These are phyloP conservation scores for Spatula versicolor DNA, from an alignment of 2,797 vertebrate genomes.

Conservation along the genomic window DNA sequence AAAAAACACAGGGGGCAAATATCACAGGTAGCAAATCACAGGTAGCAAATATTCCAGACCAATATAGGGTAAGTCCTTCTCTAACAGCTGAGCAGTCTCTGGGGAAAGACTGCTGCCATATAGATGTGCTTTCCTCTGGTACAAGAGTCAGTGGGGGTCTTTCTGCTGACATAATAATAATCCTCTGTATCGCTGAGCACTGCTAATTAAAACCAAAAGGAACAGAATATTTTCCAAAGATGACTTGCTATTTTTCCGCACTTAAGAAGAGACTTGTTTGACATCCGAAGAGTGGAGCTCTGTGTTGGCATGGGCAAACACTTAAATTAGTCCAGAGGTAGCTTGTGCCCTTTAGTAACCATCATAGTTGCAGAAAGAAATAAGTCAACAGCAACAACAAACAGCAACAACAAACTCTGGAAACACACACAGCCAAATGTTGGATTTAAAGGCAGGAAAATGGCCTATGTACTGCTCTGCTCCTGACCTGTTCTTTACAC, in stretches of 20 bases:
- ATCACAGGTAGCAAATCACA: too few species aligned
- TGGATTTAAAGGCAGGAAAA: slow-evolving; percentile 12
- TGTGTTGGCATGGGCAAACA: background rate
- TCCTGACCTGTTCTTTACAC: background rate
- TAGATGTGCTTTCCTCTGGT: background rate
- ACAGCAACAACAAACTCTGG: background rate
- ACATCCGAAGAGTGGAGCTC: background rate
- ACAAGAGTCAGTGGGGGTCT: background rate
- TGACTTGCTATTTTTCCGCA: background rate
- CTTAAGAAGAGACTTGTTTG: background rate
- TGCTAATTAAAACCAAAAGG: slow-evolving; percentile 48
- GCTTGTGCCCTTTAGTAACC: background rate
- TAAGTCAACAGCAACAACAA: background rate
- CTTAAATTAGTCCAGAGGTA: background rate
- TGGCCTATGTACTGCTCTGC: background rate
- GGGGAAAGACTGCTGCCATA: background rate
- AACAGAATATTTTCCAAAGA: background rate
- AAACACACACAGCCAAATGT: background rate
- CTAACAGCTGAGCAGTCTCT: background rate
- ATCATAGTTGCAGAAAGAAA: background rate
- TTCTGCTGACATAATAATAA: background rate
- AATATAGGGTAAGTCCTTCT: background rate
- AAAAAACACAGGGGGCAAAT: accelerated
- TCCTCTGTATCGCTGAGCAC: background rate
- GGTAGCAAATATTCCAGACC: background rate